Evolutionary conservation across 2,888 invertebrate genomes (phyloP).

Genomic region (Nipponacmea schrenckii): DNA sequence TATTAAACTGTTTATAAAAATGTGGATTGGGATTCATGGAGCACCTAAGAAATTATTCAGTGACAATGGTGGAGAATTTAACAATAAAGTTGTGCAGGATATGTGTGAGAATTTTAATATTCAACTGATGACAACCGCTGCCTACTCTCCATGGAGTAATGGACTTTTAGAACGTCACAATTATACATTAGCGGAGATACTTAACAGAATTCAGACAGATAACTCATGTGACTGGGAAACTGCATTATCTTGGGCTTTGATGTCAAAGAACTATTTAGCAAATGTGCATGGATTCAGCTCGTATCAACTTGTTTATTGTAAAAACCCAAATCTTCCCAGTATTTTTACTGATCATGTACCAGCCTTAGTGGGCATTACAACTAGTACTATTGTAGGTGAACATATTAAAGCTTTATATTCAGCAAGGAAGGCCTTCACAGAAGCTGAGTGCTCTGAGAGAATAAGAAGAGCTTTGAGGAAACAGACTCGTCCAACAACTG

Average conservation of each 20-base stretch:
- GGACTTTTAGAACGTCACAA: slow-evolving; percentile 17
- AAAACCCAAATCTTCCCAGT: slow-evolving; percentile 24
- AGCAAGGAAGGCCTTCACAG: slow-evolving; percentile 9
- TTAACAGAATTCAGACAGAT: slow-evolving; percentile 22
- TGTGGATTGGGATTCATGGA: slow-evolving; percentile 22
- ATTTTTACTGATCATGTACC: slow-evolving; percentile 18
- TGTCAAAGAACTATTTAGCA: slow-evolving; percentile 14
- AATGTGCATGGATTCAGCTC: slow-evolving; percentile 18
- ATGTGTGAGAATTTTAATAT: slow-evolving; percentile 31
- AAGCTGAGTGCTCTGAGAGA: slow-evolving; percentile 19
- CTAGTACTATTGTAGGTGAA: slow-evolving; percentile 5
- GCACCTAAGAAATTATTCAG: slow-evolving; percentile 22
- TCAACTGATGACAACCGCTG: slow-evolving; percentile 15
- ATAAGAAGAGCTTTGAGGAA: slow-evolving; percentile 21
- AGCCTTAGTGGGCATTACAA: slow-evolving; percentile 22
- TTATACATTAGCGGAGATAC: slow-evolving; percentile 20
- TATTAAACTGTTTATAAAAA: slow-evolving; percentile 21
- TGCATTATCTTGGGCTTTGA: slow-evolving; percentile 19
- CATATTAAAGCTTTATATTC: slow-evolving; percentile 13
- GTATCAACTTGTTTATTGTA: slow-evolving; percentile 23
- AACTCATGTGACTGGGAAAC: slow-evolving; percentile 25
- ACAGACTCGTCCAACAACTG: slow-evolving; percentile 17
- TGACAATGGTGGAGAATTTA: slow-evolving; percentile 28
- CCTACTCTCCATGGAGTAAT: slow-evolving; percentile 18
- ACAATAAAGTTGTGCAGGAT: slow-evolving; percentile 19